Conservation (phyloP, 2,888 invertebrate species). For the Drosophila siamana region DNA sequence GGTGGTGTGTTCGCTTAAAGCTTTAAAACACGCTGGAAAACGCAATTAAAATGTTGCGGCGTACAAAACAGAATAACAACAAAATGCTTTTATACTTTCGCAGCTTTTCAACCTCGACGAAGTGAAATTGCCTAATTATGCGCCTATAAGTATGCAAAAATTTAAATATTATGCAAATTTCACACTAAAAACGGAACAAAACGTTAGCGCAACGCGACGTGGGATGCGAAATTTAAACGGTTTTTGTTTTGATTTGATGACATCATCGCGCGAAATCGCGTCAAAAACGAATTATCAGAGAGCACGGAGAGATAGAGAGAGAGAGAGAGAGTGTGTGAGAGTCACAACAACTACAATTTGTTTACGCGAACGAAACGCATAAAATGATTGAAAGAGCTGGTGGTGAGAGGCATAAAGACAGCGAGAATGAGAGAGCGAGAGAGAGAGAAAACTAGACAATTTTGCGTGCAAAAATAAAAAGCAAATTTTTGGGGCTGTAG, state of each 20-base stretch:
- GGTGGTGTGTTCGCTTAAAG: too few relatives aligned
- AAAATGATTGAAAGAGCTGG: constrained; percentile 13
- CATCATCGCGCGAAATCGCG: constrained; percentile 62
- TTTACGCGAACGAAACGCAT: constrained; percentile 51
- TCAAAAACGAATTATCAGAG: constrained; percentile 71
- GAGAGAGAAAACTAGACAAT: constrained; percentile 13
- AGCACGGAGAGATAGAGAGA: constrained; percentile 24
- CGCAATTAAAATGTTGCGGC: constrained; percentile 29
- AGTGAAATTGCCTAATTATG: constrained; percentile 64
- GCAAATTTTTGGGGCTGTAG: constrained; percentile 34
- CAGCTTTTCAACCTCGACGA: constrained; percentile 12
- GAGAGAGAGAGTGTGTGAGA: too few relatives aligned
- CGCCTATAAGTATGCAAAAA: constrained; percentile 66
- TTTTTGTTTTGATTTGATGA: constrained; percentile 75
- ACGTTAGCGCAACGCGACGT: neutral
- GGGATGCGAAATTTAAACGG: constrained; percentile 52
- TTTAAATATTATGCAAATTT: constrained; percentile 75
- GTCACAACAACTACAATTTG: constrained; percentile 40
- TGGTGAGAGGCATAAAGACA: neutral
- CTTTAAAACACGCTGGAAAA: constrained; percentile 5
- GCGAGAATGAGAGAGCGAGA: neutral
- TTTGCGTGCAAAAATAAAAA: constrained; percentile 44
- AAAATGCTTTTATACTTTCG: constrained; percentile 23
- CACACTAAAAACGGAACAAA: constrained; percentile 16
- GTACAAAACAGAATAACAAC: constrained; percentile 23